Base-by-base conservation (phyloP, 2,888 invertebrate genomes). In the Deilephila elpenor region DNA sequence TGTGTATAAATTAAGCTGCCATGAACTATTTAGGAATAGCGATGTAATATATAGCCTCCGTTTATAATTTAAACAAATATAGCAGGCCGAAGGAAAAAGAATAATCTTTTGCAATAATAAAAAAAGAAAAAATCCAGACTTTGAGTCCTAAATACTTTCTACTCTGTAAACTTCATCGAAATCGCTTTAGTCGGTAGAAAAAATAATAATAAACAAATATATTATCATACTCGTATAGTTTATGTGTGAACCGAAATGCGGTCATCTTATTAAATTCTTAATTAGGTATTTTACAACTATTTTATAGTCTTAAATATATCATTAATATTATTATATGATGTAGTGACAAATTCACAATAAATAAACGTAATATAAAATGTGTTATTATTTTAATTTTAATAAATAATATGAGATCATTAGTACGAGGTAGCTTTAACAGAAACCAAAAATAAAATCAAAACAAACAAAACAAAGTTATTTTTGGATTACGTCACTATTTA, bases 301-400 rank as follows among this genome's bases (percentile, higher is more conserved):
- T 37, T 59, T 59, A 59, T 59, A 71, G 59, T 34, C 71, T 71
- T 59, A 71, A 34, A 19, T 44, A 20, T 70, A 70, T 14, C 51
- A 17, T 6, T 29, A 56, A 51, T 32, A 32, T n/a, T n/a, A 32
- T 32, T 25, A 25, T 25, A 25, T 25, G 0, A 1, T 25, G 25
- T 25, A 71, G 59, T 71, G 71, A 71, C 71, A 59, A 59, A 56
- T 17, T 7, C 32, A 34, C n/a, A 71, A 8, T 19, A 19, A 8
- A 25, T 25, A 51, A 20, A 62, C 62, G 14, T 17, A 60, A 34
- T 62, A 37, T n/a, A 34, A 62, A 32, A 61, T 17, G 17, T 17
- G 17, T 5, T 11, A 17, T 29, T 29, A 19, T 44, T 5, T 6
- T 25, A 25, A 25, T 7, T 25, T 34, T 62, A 19, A 44, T 37